Percentiles rank a stretch among this genome's conserved stretches.
Evolutionary conservation across 1,140 invertebrate genomes (phyloP).

Genomic region (Melitaea cinxia): DNA sequence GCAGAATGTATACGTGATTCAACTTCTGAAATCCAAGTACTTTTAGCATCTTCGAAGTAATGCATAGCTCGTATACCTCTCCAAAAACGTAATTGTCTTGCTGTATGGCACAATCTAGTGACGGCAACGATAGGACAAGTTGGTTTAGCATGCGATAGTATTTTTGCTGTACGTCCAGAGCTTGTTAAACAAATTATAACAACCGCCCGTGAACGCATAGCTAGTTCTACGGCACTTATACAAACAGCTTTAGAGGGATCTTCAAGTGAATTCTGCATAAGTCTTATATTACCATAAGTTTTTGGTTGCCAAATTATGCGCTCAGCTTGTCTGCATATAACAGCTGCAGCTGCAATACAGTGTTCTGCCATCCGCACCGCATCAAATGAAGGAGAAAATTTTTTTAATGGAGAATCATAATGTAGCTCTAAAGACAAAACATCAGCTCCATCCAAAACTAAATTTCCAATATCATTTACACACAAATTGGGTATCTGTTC

Average conservation of each 20-base stretch:
- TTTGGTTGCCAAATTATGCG: constrained; percentile 82
- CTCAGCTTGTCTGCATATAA: constrained; percentile 84
- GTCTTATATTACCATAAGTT: constrained; percentile 61
- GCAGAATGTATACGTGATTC: constrained; percentile 87
- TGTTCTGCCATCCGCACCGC: constrained; percentile 71
- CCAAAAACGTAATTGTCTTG: constrained; percentile 87
- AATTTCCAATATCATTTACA: constrained; percentile 85
- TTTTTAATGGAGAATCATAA: constrained; percentile 85
- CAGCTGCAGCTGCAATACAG: constrained; percentile 85
- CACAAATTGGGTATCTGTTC: constrained; percentile 84
- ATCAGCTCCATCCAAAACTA: constrained; percentile 86
- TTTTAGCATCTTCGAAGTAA: constrained; percentile 79
- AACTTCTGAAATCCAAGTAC: constrained; percentile 87
- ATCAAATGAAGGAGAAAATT: constrained; percentile 70
- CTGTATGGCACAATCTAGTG: constrained; percentile 85
- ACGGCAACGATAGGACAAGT: constrained; percentile 89
- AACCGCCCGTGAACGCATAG: constrained; percentile 84
- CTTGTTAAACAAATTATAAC: constrained; percentile 89
- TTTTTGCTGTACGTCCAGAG: constrained; percentile 86
- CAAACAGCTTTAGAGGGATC: constrained; percentile 88
- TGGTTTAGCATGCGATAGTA: constrained; percentile 87
- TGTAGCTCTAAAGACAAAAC: constrained; percentile 83
- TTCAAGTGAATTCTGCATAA: constrained; percentile 62
- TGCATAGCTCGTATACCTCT: constrained; percentile 87
- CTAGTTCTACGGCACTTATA: constrained; percentile 89